phyloP scores from a whole-genome alignment of 2,888 invertebrate genomes.

The Yponomeuta evonymella region DNA sequence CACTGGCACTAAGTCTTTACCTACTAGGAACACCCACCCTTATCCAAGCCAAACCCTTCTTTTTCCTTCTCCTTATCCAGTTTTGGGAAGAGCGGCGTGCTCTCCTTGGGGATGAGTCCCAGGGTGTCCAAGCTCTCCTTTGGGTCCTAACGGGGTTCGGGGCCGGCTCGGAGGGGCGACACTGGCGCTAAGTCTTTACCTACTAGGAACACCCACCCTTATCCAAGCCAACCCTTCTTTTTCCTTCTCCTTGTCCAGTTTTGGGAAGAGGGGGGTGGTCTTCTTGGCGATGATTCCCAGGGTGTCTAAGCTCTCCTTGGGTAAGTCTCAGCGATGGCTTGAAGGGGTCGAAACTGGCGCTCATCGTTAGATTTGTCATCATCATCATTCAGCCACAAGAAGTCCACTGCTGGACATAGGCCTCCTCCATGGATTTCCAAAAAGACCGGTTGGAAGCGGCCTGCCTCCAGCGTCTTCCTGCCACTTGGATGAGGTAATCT shows the following conservation, averaged over 20 bases:
- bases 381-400: no score
- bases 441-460: no score
- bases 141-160: neutral
- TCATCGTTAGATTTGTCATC: slow-evolving; percentile 30
- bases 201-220: neutral
- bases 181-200: slow-evolving; percentile 30
- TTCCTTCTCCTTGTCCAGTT: neutral
- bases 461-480: no score
- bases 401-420: no score
- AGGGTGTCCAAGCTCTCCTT: neutral
- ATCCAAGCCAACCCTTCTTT: neutral
- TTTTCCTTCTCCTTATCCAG: neutral
- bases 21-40: no score
- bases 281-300: neutral
- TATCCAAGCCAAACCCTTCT: neutral
- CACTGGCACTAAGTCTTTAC: slow-evolving; percentile 31
- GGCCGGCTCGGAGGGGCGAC: slow-evolving; percentile 27
- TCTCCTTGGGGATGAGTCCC: neutral
- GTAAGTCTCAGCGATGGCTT: slow-evolving; percentile 13
- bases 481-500: no score
- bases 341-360: slow-evolving; percentile 36
- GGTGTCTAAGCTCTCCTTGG: neutral
- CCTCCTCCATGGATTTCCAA: no score
- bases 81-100: neutral
- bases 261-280: slow-evolving; percentile 1